Base-by-base conservation (phyloP, 1,140 invertebrate species). In the Ephestia elutella region DNA sequence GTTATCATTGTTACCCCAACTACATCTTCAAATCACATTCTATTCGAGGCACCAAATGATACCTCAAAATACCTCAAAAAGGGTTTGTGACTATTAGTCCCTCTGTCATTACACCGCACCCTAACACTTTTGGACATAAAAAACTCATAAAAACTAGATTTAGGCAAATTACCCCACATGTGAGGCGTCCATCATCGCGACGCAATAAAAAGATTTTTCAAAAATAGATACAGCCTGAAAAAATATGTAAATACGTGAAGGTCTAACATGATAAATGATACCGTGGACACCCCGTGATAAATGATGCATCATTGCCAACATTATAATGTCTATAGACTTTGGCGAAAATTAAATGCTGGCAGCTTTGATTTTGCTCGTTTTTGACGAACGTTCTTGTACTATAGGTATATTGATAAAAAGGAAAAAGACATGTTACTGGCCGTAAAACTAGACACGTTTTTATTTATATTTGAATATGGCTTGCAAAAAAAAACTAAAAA, bases 211-310 rank as follows among this genome's bases (percentile, higher is more conserved):
- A 53, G 50, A 25, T 53, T 53, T 25, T 25, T 25, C 50, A 53
- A 53, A 53, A 53, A 53, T 21, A 53, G 0, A 51, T 35, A 54
- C 38, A 56, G 38, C 11, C 18, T 62, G 54, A 21, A 63, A 71
- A 75, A 58, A 59, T 60, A 64, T 62, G 58, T 63, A 73, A 73
- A 71, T 65, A 70, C 59, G 56, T 18, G 61, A 59, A 50, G 57
- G 50, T 49, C 51, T 50, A 63, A 61, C n/a, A 54, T 72, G 73
- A 75, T 73, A 67, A 73, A 71, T 68, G 65, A 64, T 62, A n/a
- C 2, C 25, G 50, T 30, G 35, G 59, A 58, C 59, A 38, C 49
- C 21, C 15, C 19, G 63, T 77, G 74, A 77, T 74, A 70, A 72
- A 77, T 72, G 71, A 54, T n/a, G 48, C 5, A 74, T 72, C 69